A percentile compares a stretch with the other conserved stretches of the same genome.
These are phyloP conservation scores for Drepanosiphum platanoidis DNA, from an alignment of 2,888 invertebrate species.

Conservation along the genomic window DNA sequence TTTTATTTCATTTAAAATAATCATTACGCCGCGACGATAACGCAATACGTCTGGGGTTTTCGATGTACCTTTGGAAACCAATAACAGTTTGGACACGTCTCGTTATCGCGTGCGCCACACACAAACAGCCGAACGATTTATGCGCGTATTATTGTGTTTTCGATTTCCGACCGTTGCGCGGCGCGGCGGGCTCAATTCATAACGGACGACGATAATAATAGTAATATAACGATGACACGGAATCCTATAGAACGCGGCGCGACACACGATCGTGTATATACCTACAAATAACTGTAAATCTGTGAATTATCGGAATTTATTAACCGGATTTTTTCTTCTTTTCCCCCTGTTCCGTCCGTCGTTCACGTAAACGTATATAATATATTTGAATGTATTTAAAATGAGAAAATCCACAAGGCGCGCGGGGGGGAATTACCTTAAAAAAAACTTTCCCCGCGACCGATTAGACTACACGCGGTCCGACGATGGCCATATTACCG, in stretches of 20 bases:
- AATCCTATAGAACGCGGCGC: neutral
- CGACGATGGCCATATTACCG: neutral
- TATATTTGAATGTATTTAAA: constrained; percentile 24
- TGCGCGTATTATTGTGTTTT: neutral
- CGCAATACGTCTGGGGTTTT: constrained; percentile 5
- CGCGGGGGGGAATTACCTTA: neutral
- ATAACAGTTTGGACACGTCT: constrained; percentile 15
- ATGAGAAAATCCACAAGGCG: constrained; percentile 28
- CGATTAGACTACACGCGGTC: constrained; percentile 4
- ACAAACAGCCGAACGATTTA: constrained; percentile 33
- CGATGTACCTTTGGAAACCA: neutral
- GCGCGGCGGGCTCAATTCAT: neutral
- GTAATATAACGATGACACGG: too few species aligned
- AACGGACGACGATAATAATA: neutral
- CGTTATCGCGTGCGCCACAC: constrained; percentile 8
- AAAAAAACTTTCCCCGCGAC: constrained; percentile 51
- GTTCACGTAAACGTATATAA: neutral
- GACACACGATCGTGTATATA: too few species aligned
- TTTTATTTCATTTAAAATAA: constrained; percentile 28
- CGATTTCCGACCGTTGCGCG: neutral
- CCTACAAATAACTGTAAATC: neutral
- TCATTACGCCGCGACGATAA: neutral
- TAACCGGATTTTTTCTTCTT: neutral
- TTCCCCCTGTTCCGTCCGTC: neutral
- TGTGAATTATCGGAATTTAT: constrained; percentile 10